Conservation (phyloP, 2,113 vertebrate genomes). For the Octodon degus region DNA sequence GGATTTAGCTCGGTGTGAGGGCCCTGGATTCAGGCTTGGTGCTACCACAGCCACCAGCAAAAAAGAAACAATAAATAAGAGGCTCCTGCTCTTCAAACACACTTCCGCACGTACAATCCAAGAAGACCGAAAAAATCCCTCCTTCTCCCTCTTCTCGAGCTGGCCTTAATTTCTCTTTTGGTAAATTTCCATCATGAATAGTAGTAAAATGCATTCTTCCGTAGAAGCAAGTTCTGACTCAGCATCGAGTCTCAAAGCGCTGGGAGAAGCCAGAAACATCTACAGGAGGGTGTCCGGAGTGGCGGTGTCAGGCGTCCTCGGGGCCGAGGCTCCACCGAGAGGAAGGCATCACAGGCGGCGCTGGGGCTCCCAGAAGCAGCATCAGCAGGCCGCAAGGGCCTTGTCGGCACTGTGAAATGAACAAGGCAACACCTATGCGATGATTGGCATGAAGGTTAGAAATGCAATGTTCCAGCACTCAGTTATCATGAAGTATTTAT, state of each 20-base stretch:
- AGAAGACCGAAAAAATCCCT: neutral
- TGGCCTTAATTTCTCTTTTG: neutral
- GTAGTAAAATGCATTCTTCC: slow-evolving; percentile 48
- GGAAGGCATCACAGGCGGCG: slow-evolving; percentile 48
- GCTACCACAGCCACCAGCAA: neutral
- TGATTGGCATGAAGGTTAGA: neutral
- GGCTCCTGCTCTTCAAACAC: neutral
- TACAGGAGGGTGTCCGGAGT: slow-evolving; percentile 79
- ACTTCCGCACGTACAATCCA: neutral
- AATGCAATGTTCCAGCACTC: neutral
- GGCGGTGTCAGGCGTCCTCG: slow-evolving; percentile 77
- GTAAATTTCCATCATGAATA: neutral
- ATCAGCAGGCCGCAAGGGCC: neutral
- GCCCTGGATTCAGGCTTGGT: neutral
- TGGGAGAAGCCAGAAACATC: slow-evolving; percentile 72
- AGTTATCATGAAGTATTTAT: slow-evolving; percentile 5
- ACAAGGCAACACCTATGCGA: no score
- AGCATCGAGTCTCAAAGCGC: slow-evolving; percentile 73
- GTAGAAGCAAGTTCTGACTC: slow-evolving; percentile 71
- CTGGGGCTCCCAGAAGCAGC: neutral
- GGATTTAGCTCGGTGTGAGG: neutral
- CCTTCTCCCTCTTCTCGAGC: neutral
- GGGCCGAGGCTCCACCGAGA: slow-evolving; percentile 77
- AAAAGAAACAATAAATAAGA: neutral
- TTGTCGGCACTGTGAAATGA: neutral